These are phyloP conservation scores for Pocillopora verrucosa DNA, from an alignment of 64 coral and sea anemone genomes.

Conservation along the genomic window DNA sequence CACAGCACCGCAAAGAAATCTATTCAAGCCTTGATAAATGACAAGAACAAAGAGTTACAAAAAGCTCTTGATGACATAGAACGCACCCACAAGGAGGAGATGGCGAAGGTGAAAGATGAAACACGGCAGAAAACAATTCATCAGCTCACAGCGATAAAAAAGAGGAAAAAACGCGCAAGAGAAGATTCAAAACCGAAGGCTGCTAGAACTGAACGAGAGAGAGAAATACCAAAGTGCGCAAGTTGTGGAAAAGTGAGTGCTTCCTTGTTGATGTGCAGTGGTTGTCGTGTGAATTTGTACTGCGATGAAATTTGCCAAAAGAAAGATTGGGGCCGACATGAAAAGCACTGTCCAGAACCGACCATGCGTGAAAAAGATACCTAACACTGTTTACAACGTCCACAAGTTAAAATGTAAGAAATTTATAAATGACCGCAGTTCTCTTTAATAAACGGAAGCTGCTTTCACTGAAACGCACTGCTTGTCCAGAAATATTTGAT, in stretches of 20 bases:
- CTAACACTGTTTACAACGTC: not conserved
- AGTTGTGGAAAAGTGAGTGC: slow-evolving; percentile 9
- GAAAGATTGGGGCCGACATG: slow-evolving; percentile 36
- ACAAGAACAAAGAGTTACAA: slow-evolving; percentile 9
- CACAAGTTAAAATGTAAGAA: not conserved
- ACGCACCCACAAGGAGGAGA: not conserved
- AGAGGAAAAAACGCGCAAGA: slow-evolving; percentile 11
- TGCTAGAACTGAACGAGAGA: not conserved
- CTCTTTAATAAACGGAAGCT: not conserved
- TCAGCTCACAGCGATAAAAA: not conserved
- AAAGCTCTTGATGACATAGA: not conserved
- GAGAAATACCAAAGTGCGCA: not conserved
- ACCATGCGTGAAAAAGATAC: not conserved
- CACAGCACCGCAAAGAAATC: slow-evolving; percentile 22
- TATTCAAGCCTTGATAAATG: slow-evolving; percentile 10
- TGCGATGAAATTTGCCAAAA: slow-evolving; percentile 55
- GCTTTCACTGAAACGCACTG: not conserved
- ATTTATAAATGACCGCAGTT: not conserved
- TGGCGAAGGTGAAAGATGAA: not conserved
- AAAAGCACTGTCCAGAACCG: not conserved
- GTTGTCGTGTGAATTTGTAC: slow-evolving; percentile 3
- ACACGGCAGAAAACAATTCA: not conserved
- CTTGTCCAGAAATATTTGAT: too few species aligned
- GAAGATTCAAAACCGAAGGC: not conserved
- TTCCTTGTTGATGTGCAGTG: slow-evolving; percentile 36